Conservation (phyloP, 2,113 vertebrate species). For the Urocitellus parryii region DNA sequence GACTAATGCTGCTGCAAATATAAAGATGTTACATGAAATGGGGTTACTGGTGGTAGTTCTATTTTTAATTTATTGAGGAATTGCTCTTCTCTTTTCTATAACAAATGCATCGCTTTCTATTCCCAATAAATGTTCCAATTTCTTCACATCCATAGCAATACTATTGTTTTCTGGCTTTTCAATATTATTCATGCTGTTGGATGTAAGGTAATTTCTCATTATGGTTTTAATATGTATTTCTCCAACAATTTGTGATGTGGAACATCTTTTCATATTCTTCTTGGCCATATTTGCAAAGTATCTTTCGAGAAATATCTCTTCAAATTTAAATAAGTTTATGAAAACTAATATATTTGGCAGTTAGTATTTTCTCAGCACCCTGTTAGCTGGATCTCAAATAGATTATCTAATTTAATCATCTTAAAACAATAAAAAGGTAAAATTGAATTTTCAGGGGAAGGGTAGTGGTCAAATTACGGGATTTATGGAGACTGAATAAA, state of each 20-base stretch:
- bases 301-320: background rate
- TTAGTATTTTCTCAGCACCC: background rate
- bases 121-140: background rate
- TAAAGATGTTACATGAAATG: background rate
- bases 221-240: background rate
- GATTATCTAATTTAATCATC: background rate
- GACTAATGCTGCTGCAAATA: background rate
- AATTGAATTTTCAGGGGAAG: background rate
- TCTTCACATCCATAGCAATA: background rate
- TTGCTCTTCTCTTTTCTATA: background rate
- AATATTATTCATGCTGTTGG: background rate
- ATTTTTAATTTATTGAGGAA: background rate
- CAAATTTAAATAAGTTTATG: background rate
- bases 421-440: background rate
- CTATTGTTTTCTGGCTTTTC: background rate
- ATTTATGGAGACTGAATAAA: background rate
- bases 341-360: background rate
- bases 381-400: background rate
- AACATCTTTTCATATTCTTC: background rate
- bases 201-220: background rate
- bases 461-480: background rate
- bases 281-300: background rate
- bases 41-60: background rate
- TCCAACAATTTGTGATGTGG: background rate
- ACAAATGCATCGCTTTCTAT: background rate